These are phyloP conservation scores for Chymomyza costata DNA, from an alignment of 1,140 invertebrate genomes.

Conservation along the genomic window DNA sequence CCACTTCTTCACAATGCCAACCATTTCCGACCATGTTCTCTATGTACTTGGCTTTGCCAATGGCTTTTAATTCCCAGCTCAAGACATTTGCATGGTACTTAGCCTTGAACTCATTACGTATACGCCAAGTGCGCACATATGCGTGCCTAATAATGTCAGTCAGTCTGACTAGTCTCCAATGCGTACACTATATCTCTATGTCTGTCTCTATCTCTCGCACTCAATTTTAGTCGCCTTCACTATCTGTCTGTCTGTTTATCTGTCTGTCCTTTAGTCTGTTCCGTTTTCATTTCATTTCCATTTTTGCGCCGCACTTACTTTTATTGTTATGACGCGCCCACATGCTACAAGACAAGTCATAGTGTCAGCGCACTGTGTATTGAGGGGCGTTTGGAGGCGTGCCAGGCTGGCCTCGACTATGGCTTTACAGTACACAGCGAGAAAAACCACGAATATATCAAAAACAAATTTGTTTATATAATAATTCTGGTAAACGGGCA, in stretches of 20 bases:
- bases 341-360: conserved; percentile 8
- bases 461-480: too few relatives aligned
- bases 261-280: conserved; percentile 26
- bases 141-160: not conserved
- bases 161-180: too few relatives aligned
- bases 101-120: conserved; percentile 65
- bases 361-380: too few relatives aligned
- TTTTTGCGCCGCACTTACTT: conserved; percentile 54
- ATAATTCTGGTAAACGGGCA: too few relatives aligned
- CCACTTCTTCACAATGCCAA: not conserved
- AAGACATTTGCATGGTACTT: conserved; percentile 41
- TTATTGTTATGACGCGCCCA: conserved; percentile 59
- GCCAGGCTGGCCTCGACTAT: too few relatives aligned
- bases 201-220: not conserved
- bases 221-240: not conserved
- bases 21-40: not conserved
- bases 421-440: too few relatives aligned
- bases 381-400: too few relatives aligned
- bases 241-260: conserved; percentile 4
- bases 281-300: conserved; percentile 41
- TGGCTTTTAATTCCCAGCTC: conserved; percentile 15
- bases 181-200: conserved; percentile 5
- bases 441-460: too few relatives aligned
- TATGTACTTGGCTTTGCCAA: conserved; percentile 11
- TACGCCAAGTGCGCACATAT: conserved; percentile 37